Base-by-base conservation (phyloP, 2,888 invertebrate species). In the Melanchra persicariae region DNA sequence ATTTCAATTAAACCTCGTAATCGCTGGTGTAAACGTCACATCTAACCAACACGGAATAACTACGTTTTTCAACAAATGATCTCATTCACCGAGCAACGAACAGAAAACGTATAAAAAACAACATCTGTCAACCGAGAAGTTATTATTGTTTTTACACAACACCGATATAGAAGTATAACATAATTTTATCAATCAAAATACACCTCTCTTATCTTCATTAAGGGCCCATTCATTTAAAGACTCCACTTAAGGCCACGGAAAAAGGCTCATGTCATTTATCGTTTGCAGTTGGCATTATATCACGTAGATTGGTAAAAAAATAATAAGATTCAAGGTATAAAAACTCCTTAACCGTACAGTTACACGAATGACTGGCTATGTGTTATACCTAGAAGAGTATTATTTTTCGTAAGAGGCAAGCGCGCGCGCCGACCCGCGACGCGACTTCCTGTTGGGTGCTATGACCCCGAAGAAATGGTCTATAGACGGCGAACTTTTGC, bases 401-500 rank as follows among this genome's bases (percentile, higher is more conserved):
- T 91, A 94, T 94, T 94, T 95, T 95, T 95, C 93, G 94, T 94
- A 93, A 93, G 94, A 93, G 91, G 87, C 91, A 92, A 84, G 89
- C 93, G 92, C 89, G 90, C 87, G 87, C 94, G 91, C 87, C 96
- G 95, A 96, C 95, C 95, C 95, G 95, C 92, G 90, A 92, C 95
- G 91, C 77, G 69, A 89, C 89, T 95, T 96, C 95, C 95, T 94
- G 94, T 91, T 91, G 92, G 95, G 96, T 95, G 95, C 95, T 95
- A 94, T 95, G 96, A 95, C 95, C 95, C 94, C 95, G 86, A 93
- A 94, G 94, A 95, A 95, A 94, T 94, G 93, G 92, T 91, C 88
- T 91, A 90, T 90, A 88, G 88, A 84, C 85, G 85, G 89, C 89
- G 91, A 93, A 92, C 91, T 91, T n/a, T 91, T 89, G 92, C 90